Base-by-base conservation (phyloP, 2,888 invertebrate species). In the Mesorhabditis spiculigera region DNA sequence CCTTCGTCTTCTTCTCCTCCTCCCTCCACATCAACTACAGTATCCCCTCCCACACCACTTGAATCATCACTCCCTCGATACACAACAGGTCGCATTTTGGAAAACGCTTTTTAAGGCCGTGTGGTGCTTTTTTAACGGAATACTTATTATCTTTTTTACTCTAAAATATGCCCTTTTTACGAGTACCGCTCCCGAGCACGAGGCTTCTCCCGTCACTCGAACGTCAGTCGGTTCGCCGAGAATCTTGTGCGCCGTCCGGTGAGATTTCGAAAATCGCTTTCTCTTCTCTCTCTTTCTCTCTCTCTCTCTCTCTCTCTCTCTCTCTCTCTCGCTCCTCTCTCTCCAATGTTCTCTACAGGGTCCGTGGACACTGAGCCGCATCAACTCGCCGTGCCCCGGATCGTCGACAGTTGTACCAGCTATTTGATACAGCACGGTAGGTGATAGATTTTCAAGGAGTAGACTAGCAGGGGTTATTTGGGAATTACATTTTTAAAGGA, bases 391-490 rank as follows among this genome's bases (percentile, higher is more conserved):
- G 87, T 87, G 44, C 87, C 87, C 8, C 81, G 84, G 43, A 81
- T 87, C 65, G 87, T 87, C 41, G 84, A 84, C 68, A 82, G 82
- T 50, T 87, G 87, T 77, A 86, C 85, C 67, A 85, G 86, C 70
- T 87, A 87, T 75, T 80, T 87, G 68, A 86, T 87, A 82, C 85
- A 84, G 43, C 84, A 87, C 73, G 87, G 87, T 87, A 73, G 78
- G 82, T 73, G 42, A 13, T 50, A 50, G n/a, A 50, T 10, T 50
- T 10, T 50, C 0, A 50, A 50, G 8, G 1, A 50, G 2, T 3
- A 50, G 58, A 3, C 8, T 50, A 13, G n/a, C 58, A 3, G 58
- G 28, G 28, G 28, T 28, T 28, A 28, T 28, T 28, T 28, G 28
- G 28, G 28, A 28, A 28, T 28, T 28, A 28, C 28, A 28, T 28